Evolutionary conservation across 2,113 vertebrate species (phyloP).

Genomic region (Sinocyclocheilus grahami): DNA sequence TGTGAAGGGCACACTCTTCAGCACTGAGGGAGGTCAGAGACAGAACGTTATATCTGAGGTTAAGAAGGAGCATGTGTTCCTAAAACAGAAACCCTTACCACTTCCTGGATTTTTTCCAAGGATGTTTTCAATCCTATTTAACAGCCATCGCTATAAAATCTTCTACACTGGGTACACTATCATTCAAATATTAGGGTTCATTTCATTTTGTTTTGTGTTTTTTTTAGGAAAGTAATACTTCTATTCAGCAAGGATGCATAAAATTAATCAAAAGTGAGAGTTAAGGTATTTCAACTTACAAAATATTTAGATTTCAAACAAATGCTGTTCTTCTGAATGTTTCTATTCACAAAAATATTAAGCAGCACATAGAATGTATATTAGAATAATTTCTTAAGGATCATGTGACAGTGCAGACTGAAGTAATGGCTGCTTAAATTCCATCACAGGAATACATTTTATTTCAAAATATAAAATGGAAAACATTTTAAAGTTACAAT

Average conservation of each 20-base stretch:
- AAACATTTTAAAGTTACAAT: not conserved
- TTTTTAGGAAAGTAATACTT: not conserved
- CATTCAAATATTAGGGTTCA: not conserved
- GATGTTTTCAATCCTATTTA: not conserved
- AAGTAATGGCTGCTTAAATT: too few species aligned
- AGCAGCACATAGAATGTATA: too few species aligned
- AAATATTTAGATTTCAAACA: too few species aligned
- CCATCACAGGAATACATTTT: too few species aligned
- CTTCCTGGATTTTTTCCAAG: not conserved
- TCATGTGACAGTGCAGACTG: too few species aligned
- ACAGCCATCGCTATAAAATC: not conserved
- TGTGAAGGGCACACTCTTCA: constrained; percentile 98
- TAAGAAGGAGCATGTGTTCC: not conserved
- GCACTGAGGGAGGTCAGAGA: constrained; percentile 79
- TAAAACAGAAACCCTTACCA: constrained; percentile 28
- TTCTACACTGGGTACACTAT: not conserved
- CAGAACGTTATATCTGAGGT: constrained; percentile 75
- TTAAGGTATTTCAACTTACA: too few species aligned
- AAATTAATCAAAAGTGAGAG: too few species aligned
- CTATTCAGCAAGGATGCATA: too few species aligned
- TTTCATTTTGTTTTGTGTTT: not conserved
- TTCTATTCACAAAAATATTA: too few species aligned
- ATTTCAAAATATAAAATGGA: too few species aligned
- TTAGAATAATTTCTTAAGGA: too few species aligned
- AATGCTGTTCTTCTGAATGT: too few species aligned